Conservation (phyloP, 1,140 invertebrate species). For the Linepithema humile region DNA sequence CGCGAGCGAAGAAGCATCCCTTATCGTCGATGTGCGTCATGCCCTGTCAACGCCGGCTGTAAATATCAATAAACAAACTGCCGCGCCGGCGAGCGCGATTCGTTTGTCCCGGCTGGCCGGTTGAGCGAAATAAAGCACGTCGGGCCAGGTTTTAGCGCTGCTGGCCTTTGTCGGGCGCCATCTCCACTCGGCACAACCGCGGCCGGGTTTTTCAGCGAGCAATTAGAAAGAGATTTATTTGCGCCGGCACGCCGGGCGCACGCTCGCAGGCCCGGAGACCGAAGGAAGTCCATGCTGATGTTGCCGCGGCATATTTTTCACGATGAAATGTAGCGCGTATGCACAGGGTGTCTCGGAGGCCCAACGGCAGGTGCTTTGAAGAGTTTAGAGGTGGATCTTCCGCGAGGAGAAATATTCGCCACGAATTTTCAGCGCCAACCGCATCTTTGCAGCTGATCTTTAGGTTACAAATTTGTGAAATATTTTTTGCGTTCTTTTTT, state of each 20-base stretch:
- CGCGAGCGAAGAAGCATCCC: constrained; percentile 31
- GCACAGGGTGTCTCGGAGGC: neutral
- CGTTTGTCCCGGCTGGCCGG: neutral
- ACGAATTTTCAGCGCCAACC: neutral
- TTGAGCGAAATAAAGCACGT: constrained; percentile 66
- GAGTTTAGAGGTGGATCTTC: neutral
- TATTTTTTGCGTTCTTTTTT: too few relatives aligned
- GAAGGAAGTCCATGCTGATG: constrained; percentile 23
- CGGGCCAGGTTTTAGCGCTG: constrained; percentile 61
- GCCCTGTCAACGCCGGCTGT: constrained; percentile 63
- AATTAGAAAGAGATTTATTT: constrained; percentile 82
- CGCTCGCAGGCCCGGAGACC: constrained; percentile 46
- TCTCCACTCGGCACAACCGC: constrained; percentile 69
- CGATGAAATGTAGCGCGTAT: constrained; percentile 24
- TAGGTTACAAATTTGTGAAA: neutral
- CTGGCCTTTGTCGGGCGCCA: constrained; percentile 79
- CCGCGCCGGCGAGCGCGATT: constrained; percentile 5
- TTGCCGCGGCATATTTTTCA: constrained; percentile 59
- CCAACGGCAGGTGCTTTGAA: neutral
- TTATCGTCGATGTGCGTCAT: constrained; percentile 41
- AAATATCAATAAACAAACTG: constrained; percentile 78
- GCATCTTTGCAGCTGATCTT: neutral
- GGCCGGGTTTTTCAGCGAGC: constrained; percentile 76
- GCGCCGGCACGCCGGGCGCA: constrained; percentile 68
- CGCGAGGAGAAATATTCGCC: neutral